Percentiles rank a stretch among this genome's conserved stretches.
These are phyloP conservation scores for Ichneumoninae sp. DNA, from an alignment of 2,888 invertebrate species.

Conservation along the genomic window DNA sequence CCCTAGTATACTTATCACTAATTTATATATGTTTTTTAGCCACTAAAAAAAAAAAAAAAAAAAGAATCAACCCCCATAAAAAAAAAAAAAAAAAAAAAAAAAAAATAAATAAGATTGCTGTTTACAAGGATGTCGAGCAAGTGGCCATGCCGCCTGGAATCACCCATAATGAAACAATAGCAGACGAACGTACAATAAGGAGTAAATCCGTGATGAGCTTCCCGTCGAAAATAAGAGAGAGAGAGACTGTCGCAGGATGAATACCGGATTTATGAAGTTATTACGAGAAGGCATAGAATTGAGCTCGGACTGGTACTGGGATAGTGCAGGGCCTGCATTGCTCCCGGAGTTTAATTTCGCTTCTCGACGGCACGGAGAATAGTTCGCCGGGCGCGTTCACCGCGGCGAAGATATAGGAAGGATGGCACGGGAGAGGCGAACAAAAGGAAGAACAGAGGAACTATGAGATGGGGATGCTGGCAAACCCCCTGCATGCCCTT, in stretches of 20 bases:
- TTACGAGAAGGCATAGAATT: conserved; percentile 56
- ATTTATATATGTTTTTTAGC: neutral
- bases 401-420: conserved; percentile 20
- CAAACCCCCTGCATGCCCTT: conserved; percentile 21
- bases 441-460: conserved; percentile 43
- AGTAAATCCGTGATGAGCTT: conserved; percentile 36
- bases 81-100: neutral
- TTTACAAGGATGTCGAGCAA: neutral
- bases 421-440: conserved; percentile 28
- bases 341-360: conserved; percentile 55
- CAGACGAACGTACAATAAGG: neutral
- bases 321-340: conserved; percentile 39
- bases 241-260: conserved; percentile 43
- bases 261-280: conserved; percentile 65
- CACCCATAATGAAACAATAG: neutral
- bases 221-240: conserved; percentile 41
- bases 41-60: neutral
- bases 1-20: neutral
- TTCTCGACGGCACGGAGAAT: conserved; percentile 31
- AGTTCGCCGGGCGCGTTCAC: conserved; percentile 40
- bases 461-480: conserved; percentile 14
- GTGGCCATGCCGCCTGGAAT: neutral
- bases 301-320: conserved; percentile 2
- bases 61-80: no score
- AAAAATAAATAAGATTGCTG: neutral